Percentiles rank a stretch among this genome's conserved stretches.
These are phyloP conservation scores for Xylota sylvarum DNA, from an alignment of 2,888 invertebrate genomes.

Conservation along the genomic window DNA sequence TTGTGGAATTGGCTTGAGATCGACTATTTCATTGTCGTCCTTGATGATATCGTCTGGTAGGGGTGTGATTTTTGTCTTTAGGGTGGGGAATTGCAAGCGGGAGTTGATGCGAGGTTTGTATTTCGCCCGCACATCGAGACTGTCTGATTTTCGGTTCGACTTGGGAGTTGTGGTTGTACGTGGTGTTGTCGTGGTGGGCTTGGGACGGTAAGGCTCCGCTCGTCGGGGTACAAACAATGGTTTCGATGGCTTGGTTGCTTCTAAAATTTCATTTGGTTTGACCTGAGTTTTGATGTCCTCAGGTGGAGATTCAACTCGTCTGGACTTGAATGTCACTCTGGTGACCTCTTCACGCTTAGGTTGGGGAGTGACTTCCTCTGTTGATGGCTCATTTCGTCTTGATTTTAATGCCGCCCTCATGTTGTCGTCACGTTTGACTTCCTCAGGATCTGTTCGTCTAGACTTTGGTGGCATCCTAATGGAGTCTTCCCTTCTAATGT, in stretches of 20 bases:
- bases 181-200: slow-evolving; percentile 65
- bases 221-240: slow-evolving; percentile 73
- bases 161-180: slow-evolving; percentile 57
- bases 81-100: slow-evolving; percentile 71
- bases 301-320: slow-evolving; percentile 36
- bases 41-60: slow-evolving; percentile 24
- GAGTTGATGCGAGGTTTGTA: slow-evolving; percentile 70
- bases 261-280: slow-evolving; percentile 66
- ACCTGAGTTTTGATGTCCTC: slow-evolving; percentile 22
- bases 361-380: slow-evolving; percentile 14
- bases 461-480: slow-evolving; percentile 16
- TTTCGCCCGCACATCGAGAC: slow-evolving; percentile 34
- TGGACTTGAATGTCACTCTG: slow-evolving; percentile 24
- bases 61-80: slow-evolving; percentile 60
- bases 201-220: slow-evolving; percentile 76
- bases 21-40: slow-evolving; percentile 68
- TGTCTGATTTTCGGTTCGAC: slow-evolving; percentile 54
- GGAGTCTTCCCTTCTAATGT: background rate
- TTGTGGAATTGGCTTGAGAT: slow-evolving; percentile 65
- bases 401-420: slow-evolving; percentile 19
- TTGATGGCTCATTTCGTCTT: slow-evolving; percentile 15
- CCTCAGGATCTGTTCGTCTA: slow-evolving; percentile 34
- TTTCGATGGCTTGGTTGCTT: slow-evolving; percentile 56
- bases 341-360: slow-evolving; percentile 4
- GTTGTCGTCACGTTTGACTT: slow-evolving; percentile 16